A percentile compares a stretch with the other conserved stretches of the same genome.
These are phyloP conservation scores for Onychostruthus taczanowskii DNA, from an alignment of 2,113 vertebrate genomes.

Conservation along the genomic window DNA sequence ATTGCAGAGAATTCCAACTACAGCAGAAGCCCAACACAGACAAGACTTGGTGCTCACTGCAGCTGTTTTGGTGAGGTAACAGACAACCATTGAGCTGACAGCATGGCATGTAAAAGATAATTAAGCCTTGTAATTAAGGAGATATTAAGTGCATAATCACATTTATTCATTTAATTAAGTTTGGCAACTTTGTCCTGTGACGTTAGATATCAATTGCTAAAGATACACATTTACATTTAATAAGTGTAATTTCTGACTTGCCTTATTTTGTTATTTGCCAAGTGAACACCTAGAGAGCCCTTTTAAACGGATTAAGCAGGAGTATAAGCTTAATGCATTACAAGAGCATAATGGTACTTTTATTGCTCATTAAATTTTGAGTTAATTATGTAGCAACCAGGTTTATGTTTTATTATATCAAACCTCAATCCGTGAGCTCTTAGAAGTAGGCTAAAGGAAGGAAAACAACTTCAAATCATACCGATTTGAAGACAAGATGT, in stretches of 20 bases:
- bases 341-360: constrained; percentile 67
- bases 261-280: not conserved
- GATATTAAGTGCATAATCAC: constrained; percentile 47
- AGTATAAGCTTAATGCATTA: constrained; percentile 47
- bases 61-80: not conserved
- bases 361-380: constrained; percentile 71
- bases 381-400: constrained; percentile 71
- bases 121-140: constrained; percentile 46
- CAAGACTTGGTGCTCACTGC: not conserved
- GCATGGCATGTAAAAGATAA: not conserved
- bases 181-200: constrained; percentile 38
- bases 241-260: constrained; percentile 35
- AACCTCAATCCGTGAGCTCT: not conserved
- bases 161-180: constrained; percentile 56
- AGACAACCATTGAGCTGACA: not conserved
- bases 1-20: not conserved
- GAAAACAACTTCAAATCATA: not conserved
- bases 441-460: not conserved
- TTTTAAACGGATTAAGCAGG: constrained; percentile 50
- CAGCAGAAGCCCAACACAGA: not conserved
- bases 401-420: constrained; percentile 22
- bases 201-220: constrained; percentile 35
- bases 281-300: constrained; percentile 21
- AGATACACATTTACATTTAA: constrained; percentile 57
- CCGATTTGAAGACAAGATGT: not conserved